phyloP scores from a whole-genome alignment of 2,113 vertebrate species.

The Rhynchopsitta pachyrhyncha region DNA sequence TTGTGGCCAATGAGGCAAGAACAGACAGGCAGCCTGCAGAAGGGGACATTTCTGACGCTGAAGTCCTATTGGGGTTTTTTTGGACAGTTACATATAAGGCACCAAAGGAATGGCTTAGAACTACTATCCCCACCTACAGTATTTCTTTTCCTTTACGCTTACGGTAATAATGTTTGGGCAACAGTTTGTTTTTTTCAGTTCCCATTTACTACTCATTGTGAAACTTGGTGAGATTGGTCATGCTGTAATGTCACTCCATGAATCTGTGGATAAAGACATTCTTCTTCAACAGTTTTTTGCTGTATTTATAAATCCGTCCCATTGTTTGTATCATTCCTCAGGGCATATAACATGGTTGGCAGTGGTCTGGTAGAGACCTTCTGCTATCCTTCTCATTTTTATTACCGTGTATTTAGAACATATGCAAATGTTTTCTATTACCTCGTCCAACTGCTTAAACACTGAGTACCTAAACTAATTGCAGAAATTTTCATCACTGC shows the following conservation, averaged over 20 bases:
- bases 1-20: background rate
- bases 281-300: background rate
- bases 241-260: conserved; percentile 36
- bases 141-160: conserved; percentile 81
- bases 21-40: background rate
- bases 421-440: background rate
- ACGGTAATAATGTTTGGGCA: conserved; percentile 77
- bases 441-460: background rate
- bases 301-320: background rate
- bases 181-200: conserved; percentile 69
- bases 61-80: conserved; percentile 34
- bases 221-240: conserved; percentile 70
- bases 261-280: conserved; percentile 38
- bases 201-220: conserved; percentile 74
- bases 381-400: background rate
- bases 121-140: conserved; percentile 81
- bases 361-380: background rate
- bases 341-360: background rate
- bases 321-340: background rate
- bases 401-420: background rate
- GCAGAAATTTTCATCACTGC: background rate
- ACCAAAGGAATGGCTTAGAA: conserved; percentile 65
- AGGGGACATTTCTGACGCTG: conserved; percentile 23
- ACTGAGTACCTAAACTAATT: background rate
- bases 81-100: conserved; percentile 32